Evolutionary conservation across 1,140 invertebrate species (phyloP), one percentile per base, ranked within the genome.

Genomic region (Drosophila auraria): DNA sequence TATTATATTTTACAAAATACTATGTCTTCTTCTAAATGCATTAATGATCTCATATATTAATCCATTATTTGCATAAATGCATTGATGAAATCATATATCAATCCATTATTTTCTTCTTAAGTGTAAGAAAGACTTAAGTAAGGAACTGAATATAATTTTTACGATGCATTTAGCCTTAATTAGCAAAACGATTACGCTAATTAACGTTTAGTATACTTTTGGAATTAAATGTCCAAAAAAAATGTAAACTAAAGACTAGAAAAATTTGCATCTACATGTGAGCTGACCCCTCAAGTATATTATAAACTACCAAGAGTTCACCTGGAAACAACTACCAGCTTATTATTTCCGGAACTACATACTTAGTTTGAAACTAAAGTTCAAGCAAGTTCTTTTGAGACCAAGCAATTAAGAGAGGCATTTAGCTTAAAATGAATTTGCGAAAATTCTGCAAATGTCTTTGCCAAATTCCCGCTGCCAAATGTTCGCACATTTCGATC

Each of bases 401-500:
- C 51, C 4, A n/a, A 4, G 17, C 53, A 56, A 56, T 56, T 56
- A 56, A 40, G 36, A 58, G 9, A 4, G 20, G 20, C 17, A 33
- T 33, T 20, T 23, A 33, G 17, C 33, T 2, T 17, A 9, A 25
- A 17, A 44, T 42, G 12, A 40, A 33, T 51, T 1, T 17, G 20
- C 9, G 36, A 5, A 66, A 44, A 25, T n/a, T 12, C 36, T 15
- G n/a, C 65, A 49, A 70, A 36, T 17, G n/a, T 27, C 62, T 59
- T 1, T 51, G 38, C 70, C 69, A 60, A 51, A 38, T 73, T 72
- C 8, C 3, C 23, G 44, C 25, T 73, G 69, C 72, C 72, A 68
- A 70, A 54, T 47, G 42, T 47, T 54, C 63, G 53, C 75, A 77
- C 56, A 68, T 50, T 78, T 60, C 58, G 63, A 78, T 77, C 42